Conservation (phyloP, 1,140 invertebrate genomes). For the Micrasema minimum region DNA sequence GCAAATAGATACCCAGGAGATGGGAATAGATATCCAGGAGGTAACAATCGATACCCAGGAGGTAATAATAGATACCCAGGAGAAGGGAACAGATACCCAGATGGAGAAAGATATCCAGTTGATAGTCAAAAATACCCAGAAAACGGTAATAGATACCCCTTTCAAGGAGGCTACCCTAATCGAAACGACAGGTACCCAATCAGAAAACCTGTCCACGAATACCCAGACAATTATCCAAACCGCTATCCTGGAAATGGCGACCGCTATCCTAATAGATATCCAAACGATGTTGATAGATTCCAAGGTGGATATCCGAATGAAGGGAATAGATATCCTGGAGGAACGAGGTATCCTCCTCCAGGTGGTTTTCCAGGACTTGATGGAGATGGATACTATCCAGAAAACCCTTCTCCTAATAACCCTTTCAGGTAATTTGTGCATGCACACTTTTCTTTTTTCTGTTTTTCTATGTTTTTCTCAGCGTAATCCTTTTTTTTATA, state of each 20-base stretch:
- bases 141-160: neutral
- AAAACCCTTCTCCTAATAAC: constrained; percentile 46
- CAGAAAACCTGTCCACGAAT: neutral
- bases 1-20: constrained; percentile 25
- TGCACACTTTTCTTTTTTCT: neutral
- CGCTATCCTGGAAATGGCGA: constrained; percentile 3
- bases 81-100: constrained; percentile 19
- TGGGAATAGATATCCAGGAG: constrained; percentile 8
- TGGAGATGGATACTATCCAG: constrained; percentile 43
- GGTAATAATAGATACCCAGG: constrained; percentile 29
- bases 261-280: constrained; percentile 27
- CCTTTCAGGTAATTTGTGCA: constrained; percentile 46
- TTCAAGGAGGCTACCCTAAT: constrained; percentile 4
- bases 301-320: constrained; percentile 23
- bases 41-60: neutral
- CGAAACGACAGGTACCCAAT: constrained; percentile 15
- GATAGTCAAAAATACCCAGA: constrained; percentile 17
- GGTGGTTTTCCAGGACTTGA: constrained; percentile 41
- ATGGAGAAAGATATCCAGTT: neutral
- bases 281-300: constrained; percentile 4
- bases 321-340: constrained; percentile 5
- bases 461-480: too few relatives aligned
- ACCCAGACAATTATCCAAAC: too few relatives aligned
- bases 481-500: too few relatives aligned
- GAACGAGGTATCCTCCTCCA: constrained; percentile 31